These are phyloP conservation scores for Orius laevigatus DNA, from an alignment of 1,140 invertebrate species.

Conservation along the genomic window DNA sequence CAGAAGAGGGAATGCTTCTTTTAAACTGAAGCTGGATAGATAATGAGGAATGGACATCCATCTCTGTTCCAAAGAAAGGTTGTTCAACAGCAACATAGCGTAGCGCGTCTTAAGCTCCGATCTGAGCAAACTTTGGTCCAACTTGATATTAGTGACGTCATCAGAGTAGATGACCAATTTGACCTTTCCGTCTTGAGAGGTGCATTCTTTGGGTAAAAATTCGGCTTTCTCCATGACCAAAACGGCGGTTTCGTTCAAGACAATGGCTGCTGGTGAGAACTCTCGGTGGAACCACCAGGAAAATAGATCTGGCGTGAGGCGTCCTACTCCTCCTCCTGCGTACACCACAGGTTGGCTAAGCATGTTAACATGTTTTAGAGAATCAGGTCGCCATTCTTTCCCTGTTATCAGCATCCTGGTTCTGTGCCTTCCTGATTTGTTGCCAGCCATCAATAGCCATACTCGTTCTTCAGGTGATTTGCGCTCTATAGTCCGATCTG, in stretches of 20 bases:
- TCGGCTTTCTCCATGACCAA: slow-evolving; percentile 29
- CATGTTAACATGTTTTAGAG: slow-evolving; percentile 34
- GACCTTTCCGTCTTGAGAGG: slow-evolving; percentile 28
- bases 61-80: slow-evolving; percentile 18
- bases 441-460: slow-evolving; percentile 33
- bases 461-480: slow-evolving; percentile 24
- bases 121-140: slow-evolving; percentile 26
- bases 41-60: slow-evolving; percentile 22
- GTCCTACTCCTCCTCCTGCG: slow-evolving; percentile 33
- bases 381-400: slow-evolving; percentile 31
- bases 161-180: slow-evolving; percentile 24
- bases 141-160: slow-evolving; percentile 23
- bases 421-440: slow-evolving; percentile 31
- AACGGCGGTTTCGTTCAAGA: slow-evolving; percentile 30
- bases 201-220: slow-evolving; percentile 28
- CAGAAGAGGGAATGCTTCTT: slow-evolving; percentile 33
- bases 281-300: slow-evolving; percentile 36
- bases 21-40: slow-evolving; percentile 29
- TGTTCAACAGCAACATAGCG: slow-evolving; percentile 25
- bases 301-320: slow-evolving; percentile 31
- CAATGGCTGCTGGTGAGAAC: slow-evolving; percentile 32
- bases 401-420: slow-evolving; percentile 33
- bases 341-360: slow-evolving; percentile 36
- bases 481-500: slow-evolving; percentile 23
- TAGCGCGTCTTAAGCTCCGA: slow-evolving; percentile 29